Base-by-base conservation (phyloP, 2,797 vertebrate genomes). In the Microcaecilia unicolor region DNA sequence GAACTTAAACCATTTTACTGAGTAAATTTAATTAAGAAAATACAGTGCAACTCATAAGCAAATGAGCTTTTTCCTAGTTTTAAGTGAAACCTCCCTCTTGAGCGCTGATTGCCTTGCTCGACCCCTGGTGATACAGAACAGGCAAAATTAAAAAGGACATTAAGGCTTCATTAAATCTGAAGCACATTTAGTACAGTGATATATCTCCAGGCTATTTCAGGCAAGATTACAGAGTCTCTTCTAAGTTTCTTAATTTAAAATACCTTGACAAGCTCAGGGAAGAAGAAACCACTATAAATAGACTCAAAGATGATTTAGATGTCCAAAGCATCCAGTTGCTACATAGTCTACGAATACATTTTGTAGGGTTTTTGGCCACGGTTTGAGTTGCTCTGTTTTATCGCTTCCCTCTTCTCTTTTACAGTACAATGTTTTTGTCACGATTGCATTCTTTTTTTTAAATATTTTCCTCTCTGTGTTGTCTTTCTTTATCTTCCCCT, bases 161-260 rank as follows among this genome's bases (percentile, higher is more conserved):
- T 85, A 85, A 83, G 80, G 81, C 83, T 84, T 85, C 83, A 85
- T 87, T 87, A 87, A 87, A 83, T 87, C 80, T 83, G 74, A 81
- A 84, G 73, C 79, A 85, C 83, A 83, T 84, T 85, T 83, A 80
- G 76, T 82, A 81, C 79, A 80, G 80, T 84, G 81, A 80, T 76
- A 84, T 82, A 80, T 83, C 83, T 82, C 80, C 72, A 70, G 85
- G 85, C 81, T 78, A 78, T 81, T 81, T 78, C 62, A 48, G 71
- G 67, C 70, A 74, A 72, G 76, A 80, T 81, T 81, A 75, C 73
- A 80, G 70, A 66, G 64, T 74, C 72, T 80, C 80, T 67, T 78
- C 48, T 72, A 77, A 81, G 76, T 79, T 81, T 78, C 71, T 71
- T 80, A 74, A 79, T 82, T 83, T 80, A 77, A 76, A 78, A 84